phyloP scores from a whole-genome alignment of 2,888 invertebrate species.

The Synergus japonicus region DNA sequence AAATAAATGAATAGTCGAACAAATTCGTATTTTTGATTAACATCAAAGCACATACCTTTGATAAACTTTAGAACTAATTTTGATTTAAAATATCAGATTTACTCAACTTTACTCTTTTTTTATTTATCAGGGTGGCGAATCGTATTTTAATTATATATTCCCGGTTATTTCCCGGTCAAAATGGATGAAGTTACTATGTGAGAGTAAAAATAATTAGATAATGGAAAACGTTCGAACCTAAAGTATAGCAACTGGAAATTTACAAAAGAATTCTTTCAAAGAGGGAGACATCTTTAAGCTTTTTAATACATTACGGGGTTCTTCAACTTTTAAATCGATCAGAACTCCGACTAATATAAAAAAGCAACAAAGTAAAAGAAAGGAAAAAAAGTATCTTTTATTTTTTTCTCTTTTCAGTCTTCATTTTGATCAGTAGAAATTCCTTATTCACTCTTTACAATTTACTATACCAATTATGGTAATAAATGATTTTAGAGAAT shows the following conservation, averaged over 20 bases:
- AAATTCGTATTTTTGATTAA: slow-evolving; percentile 7
- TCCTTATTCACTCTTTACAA: background rate
- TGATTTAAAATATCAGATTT: no score
- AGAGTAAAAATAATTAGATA: slow-evolving; percentile 31
- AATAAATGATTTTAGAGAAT: no score
- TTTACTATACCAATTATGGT: no score
- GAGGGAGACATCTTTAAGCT: slow-evolving; percentile 21
- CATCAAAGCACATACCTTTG: background rate
- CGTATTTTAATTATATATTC: no score
- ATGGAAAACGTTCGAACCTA: slow-evolving; percentile 22
- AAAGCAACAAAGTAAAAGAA: slow-evolving; percentile 4
- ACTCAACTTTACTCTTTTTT: no score
- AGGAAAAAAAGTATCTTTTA: background rate
- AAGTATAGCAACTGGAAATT: slow-evolving; percentile 10
- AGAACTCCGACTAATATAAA: background rate
- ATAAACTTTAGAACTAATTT: no score
- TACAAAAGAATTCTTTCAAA: background rate
- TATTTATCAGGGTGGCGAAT: no score
- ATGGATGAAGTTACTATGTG: background rate
- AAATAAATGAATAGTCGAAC: slow-evolving; percentile 31
- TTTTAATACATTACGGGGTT: slow-evolving; percentile 33
- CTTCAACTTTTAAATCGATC: slow-evolving; percentile 28
- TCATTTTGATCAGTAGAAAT: background rate
- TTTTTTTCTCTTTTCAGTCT: background rate
- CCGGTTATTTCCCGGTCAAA: no score